A percentile compares a stretch with the other conserved stretches of the same genome.
These are phyloP conservation scores for Novumbra hubbsi DNA, from an alignment of 2,797 vertebrate species.

Conservation along the genomic window DNA sequence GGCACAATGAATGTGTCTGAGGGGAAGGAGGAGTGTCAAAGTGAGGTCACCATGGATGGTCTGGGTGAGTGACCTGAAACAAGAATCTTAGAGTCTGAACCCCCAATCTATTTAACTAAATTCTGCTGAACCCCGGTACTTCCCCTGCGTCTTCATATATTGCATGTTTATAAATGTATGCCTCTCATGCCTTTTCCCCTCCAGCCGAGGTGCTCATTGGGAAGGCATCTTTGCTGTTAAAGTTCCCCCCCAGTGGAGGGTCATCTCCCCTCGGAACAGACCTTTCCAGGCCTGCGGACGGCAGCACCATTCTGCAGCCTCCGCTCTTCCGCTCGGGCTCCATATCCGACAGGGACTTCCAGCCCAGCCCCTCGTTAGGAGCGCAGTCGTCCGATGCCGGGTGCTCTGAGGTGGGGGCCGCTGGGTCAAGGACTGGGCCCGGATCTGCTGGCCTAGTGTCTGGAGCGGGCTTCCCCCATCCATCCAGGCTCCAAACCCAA, in stretches of 20 bases:
- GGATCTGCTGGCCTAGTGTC: constrained; percentile 17
- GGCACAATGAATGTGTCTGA: constrained; percentile 78
- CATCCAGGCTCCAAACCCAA: constrained; percentile 38
- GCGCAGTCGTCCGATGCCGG: constrained; percentile 29
- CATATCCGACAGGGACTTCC: constrained; percentile 83
- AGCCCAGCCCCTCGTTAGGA: constrained; percentile 65
- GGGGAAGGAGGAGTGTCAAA: constrained; percentile 71
- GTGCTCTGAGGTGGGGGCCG: constrained; percentile 26
- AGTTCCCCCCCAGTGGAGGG: constrained; percentile 75
- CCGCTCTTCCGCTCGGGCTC: constrained; percentile 70
- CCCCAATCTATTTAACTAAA: no score
- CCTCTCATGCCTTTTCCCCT: constrained; percentile 3
- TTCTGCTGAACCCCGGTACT: no score
- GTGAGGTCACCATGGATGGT: constrained; percentile 84
- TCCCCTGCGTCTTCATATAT: no score
- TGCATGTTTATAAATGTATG: neutral
- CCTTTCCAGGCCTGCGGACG: constrained; percentile 49
- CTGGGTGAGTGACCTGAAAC: constrained; percentile 83
- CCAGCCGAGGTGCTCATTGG: constrained; percentile 89
- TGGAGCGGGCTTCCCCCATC: constrained; percentile 18
- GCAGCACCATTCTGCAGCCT: constrained; percentile 19
- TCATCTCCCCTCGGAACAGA: constrained; percentile 44
- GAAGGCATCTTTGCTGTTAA: constrained; percentile 89
- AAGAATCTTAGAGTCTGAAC: no score
- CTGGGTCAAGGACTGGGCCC: constrained; percentile 33